phyloP scores from a whole-genome alignment of 2,888 invertebrate genomes.

The Poecilobothrus nobilitatus region DNA sequence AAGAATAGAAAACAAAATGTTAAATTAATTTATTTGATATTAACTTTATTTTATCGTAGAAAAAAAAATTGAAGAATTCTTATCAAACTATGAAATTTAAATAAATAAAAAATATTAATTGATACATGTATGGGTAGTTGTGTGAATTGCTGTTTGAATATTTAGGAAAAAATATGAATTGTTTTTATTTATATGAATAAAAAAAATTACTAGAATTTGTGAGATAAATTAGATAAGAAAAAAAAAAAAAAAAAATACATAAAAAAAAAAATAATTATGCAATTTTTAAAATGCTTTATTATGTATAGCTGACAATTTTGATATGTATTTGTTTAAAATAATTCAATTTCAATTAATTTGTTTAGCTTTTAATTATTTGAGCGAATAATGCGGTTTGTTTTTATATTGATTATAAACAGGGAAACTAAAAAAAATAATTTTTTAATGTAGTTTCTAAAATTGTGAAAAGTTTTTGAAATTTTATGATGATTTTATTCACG shows the following conservation, averaged over 20 bases:
- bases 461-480: neutral
- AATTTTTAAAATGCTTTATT: neutral
- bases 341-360: neutral
- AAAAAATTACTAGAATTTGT: neutral
- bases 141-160: neutral
- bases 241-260: neutral
- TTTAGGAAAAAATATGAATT: neutral
- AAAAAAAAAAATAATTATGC: neutral
- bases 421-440: neutral
- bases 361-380: slow-evolving; percentile 6
- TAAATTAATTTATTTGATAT: neutral
- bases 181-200: neutral
- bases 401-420: neutral
- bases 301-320: neutral
- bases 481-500: neutral
- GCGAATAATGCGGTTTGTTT: neutral
- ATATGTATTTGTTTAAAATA: neutral
- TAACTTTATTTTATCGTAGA: too few relatives aligned
- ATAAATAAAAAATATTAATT: neutral
- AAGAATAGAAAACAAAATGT: neutral
- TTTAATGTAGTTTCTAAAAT: neutral
- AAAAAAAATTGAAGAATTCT: too few relatives aligned
- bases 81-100: too few relatives aligned
- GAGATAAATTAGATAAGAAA: neutral
- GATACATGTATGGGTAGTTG: neutral